These are phyloP conservation scores for Desmophyllum pertusum DNA, from an alignment of 92 coral and sea anemone genomes.

Conservation along the genomic window DNA sequence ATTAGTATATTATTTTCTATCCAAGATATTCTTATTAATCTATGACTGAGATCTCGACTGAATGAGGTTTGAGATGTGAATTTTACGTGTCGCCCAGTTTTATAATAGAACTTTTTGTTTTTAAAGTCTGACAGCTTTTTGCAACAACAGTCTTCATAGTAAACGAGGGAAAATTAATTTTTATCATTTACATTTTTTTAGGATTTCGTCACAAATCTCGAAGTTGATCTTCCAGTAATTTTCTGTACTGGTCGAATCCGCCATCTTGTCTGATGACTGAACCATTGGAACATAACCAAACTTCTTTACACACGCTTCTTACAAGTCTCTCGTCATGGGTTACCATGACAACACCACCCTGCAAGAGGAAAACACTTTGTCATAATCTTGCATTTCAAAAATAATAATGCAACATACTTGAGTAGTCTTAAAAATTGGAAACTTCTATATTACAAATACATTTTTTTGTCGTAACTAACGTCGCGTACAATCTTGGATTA, in stretches of 20 bases:
- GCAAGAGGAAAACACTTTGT: background rate
- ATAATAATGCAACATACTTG: background rate
- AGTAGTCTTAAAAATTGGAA: too few relatives aligned
- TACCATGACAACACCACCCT: slow-evolving; percentile 91
- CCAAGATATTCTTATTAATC: too few relatives aligned
- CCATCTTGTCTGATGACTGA: slow-evolving; percentile 77
- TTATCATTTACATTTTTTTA: background rate
- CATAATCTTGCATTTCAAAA: background rate
- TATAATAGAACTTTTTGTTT: background rate
- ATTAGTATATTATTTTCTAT: too few relatives aligned
- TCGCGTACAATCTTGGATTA: too few relatives aligned
- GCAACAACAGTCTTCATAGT: background rate
- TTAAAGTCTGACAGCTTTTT: too few relatives aligned
- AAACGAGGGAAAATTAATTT: background rate
- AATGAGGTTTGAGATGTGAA: too few relatives aligned
- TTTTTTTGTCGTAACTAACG: too few relatives aligned
- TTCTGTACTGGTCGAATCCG: slow-evolving; percentile 82
- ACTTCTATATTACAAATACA: too few relatives aligned
- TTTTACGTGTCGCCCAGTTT: background rate
- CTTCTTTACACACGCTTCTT: slow-evolving; percentile 79
- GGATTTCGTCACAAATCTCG: slow-evolving; percentile 35
- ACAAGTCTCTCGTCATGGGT: slow-evolving; percentile 93
- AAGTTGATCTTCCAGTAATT: slow-evolving; percentile 75
- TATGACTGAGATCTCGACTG: too few relatives aligned
- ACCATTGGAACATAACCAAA: slow-evolving; percentile 77